A percentile compares a stretch with the other conserved stretches of the same genome.
Conservation (phyloP, 2,888 invertebrate species). For the Hemistola chrysoprasaria region DNA sequence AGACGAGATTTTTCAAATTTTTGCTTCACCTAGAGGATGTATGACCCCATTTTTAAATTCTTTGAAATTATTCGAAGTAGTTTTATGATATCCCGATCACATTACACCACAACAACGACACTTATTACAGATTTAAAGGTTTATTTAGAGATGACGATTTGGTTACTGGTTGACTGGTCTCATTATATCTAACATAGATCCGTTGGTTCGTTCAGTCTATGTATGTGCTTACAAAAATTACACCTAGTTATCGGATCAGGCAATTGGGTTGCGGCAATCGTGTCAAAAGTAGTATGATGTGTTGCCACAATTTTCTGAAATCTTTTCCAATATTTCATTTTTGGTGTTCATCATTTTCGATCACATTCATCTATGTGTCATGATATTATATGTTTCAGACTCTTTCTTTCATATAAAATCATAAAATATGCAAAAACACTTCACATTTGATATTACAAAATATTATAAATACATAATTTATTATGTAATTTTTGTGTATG, state of each 20-base stretch:
- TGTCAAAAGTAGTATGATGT: too few relatives aligned
- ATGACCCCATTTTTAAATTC: slow-evolving; percentile 46
- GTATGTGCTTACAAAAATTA: too few relatives aligned
- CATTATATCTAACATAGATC: too few relatives aligned
- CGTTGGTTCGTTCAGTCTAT: too few relatives aligned
- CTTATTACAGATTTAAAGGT: slow-evolving; percentile 11
- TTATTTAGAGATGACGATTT: slow-evolving; percentile 4
- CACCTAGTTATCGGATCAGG: too few relatives aligned
- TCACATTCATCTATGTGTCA: slow-evolving; percentile 4
- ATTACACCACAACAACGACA: slow-evolving; percentile 46
- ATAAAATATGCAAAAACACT: too few relatives aligned
- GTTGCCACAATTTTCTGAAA: neutral
- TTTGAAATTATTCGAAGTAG: slow-evolving; percentile 37
- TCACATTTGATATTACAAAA: too few relatives aligned
- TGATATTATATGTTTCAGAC: neutral
- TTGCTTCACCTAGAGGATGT: slow-evolving; percentile 62
- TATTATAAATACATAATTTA: too few relatives aligned
- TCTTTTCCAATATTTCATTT: neutral
- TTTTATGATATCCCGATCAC: slow-evolving; percentile 38
- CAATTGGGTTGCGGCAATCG: slow-evolving; percentile 5
- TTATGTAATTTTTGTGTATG: too few relatives aligned
- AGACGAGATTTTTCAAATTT: slow-evolving; percentile 59
- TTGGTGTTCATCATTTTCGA: neutral
- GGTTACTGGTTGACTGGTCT: too few relatives aligned
- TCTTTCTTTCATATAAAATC: too few relatives aligned